phyloP scores from a whole-genome alignment of 1,140 invertebrate species.

The Ceratoteleas bidentatus region DNA sequence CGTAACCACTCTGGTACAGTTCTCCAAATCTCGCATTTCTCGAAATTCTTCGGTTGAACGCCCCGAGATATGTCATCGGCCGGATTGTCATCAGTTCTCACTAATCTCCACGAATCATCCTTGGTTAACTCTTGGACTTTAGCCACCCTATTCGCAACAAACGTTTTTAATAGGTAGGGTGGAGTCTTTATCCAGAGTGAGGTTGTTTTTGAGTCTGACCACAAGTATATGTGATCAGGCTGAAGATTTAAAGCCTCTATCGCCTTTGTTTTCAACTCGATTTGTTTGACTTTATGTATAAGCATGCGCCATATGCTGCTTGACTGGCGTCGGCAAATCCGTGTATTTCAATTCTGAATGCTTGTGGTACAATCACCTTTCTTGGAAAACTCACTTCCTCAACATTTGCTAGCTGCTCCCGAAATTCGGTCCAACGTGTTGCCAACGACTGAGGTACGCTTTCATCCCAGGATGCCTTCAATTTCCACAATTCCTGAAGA shows the following conservation, averaged over 20 bases:
- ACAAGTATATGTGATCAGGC: not conserved
- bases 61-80: not conserved
- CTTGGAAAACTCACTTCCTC: not conserved
- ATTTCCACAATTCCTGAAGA: not conserved
- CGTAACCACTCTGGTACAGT: too few relatives aligned
- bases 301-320: not conserved
- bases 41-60: not conserved
- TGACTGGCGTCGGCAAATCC: not conserved
- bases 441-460: not conserved
- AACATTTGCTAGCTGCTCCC: not conserved
- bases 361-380: not conserved
- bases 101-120: not conserved
- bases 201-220: slow-evolving; percentile 23
- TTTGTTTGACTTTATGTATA: not conserved
- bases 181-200: not conserved
- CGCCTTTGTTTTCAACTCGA: not conserved
- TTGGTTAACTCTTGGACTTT: slow-evolving; percentile 2
- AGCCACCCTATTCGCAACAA: slow-evolving; percentile 34
- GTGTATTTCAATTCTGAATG: not conserved
- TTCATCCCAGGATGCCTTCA: not conserved
- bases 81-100: not conserved
- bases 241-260: not conserved
- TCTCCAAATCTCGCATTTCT: too few relatives aligned
- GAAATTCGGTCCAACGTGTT: not conserved
- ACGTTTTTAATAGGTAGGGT: slow-evolving; percentile 48